Evolutionary conservation across 2,888 invertebrate genomes (phyloP).

Genomic region (Autographa pulchrina): DNA sequence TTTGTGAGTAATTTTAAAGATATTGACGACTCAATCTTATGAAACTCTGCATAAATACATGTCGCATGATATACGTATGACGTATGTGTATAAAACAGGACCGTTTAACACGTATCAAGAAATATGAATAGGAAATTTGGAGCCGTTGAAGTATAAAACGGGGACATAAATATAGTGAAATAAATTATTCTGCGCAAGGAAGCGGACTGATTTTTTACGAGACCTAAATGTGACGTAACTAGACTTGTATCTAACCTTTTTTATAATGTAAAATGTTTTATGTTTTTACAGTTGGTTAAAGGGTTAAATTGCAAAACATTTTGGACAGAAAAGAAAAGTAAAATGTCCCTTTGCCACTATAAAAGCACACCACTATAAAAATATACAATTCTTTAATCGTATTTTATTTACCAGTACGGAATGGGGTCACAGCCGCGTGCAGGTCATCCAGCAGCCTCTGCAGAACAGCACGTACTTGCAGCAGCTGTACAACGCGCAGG

Average conservation of each 20-base stretch:
- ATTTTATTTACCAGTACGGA: constrained; percentile 84
- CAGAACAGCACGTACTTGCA: constrained; percentile 93
- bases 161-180: constrained; percentile 3
- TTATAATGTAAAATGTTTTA: too few relatives aligned
- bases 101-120: constrained; percentile 10
- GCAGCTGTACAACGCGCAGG: constrained; percentile 94
- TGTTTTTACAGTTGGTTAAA: too few relatives aligned
- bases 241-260: too few relatives aligned
- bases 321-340: too few relatives aligned
- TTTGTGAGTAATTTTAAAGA: too few relatives aligned
- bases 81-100: background rate
- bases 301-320: too few relatives aligned
- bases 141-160: background rate
- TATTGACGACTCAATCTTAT: too few relatives aligned
- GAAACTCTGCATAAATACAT: too few relatives aligned
- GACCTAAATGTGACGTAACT: too few relatives aligned
- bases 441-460: constrained; percentile 95
- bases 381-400: too few relatives aligned
- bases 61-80: constrained; percentile 2
- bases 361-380: too few relatives aligned
- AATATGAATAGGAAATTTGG: constrained; percentile 29
- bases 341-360: too few relatives aligned
- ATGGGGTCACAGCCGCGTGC: constrained; percentile 93
- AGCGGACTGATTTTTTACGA: background rate
- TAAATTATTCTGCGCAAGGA: constrained; percentile 11